Conservation (phyloP, 2,888 invertebrate genomes). For the Gordius sp. region DNA sequence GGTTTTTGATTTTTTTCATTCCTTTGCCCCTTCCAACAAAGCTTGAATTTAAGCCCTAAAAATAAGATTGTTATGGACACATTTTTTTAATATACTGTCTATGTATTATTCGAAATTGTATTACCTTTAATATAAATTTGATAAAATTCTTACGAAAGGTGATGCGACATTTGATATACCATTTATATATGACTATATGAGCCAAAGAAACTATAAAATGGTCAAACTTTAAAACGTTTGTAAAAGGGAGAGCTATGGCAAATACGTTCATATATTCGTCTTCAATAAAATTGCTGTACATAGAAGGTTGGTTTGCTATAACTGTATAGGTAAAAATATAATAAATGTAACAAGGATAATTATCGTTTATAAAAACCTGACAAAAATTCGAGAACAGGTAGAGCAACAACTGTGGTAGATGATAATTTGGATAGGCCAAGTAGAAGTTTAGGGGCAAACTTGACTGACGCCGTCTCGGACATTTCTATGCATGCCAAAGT, state of each 20-base stretch:
- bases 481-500: neutral
- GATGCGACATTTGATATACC: neutral
- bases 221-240: neutral
- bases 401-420: neutral
- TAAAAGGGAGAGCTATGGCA: neutral
- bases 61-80: too few species aligned
- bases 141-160: neutral
- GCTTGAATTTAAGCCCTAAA: too few species aligned
- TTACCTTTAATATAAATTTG: neutral
- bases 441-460: neutral
- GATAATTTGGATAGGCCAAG: neutral
- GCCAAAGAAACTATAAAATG: neutral
- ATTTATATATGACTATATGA: neutral
- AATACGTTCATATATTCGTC: constrained; percentile 1
- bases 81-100: too few species aligned
- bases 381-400: neutral
- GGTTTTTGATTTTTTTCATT: too few species aligned
- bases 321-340: too few species aligned
- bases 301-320: neutral
- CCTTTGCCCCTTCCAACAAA: too few species aligned
- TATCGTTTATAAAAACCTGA: too few species aligned
- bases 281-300: neutral
- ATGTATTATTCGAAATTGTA: too few species aligned
- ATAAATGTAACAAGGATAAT: too few species aligned
- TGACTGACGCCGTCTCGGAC: neutral